Base-by-base conservation (phyloP, 1,140 invertebrate species). In the Conopomorpha cramerella region DNA sequence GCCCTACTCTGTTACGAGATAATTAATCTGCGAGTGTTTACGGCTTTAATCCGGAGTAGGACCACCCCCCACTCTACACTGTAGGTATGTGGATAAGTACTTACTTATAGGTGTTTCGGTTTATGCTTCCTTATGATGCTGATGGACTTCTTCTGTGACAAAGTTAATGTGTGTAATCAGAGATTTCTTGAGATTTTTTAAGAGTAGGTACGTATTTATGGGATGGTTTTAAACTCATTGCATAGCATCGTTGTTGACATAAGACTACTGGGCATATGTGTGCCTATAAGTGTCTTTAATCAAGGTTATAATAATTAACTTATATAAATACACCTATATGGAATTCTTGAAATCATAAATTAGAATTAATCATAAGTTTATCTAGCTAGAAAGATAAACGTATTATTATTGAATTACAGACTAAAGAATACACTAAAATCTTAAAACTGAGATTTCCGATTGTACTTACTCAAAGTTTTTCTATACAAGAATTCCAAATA, bases 21-120 rank as follows among this genome's bases (percentile, higher is more conserved):
- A 76, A 76, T 76, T 76, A 72, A 76, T 76, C 71, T 76, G 60
- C 68, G 71, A 72, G 67, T 76, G 72, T 76, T 76, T 76, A 76
- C 67, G 66, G 67, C 61, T 76, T 76, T 76, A 76, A 76, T 76
- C 70, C 67, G 70, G 63, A 51, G 30, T 64, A 48, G 61, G 67
- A 73, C 71, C 68, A 74, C 55, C 71, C 58, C 49, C 56, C 55
- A 14, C 12, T 32, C 12, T 13, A 15, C 16, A 15, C 4, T 32
- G 16, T n/a, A 32, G 6, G 14, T 11, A 6, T 23, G 19, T 23
- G 19, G 19, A 23, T n/a, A 23, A 4, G 19, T 23, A 4, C 4
- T 6, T 23, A 23, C 19, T 6, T 23, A n/a, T n/a, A n/a, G n/a
- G n/a, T n/a, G n/a, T 10, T 23, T 10, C 19, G 19, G 28, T 29